Evolutionary conservation across 2,888 invertebrate genomes (phyloP).

Genomic region (Plusia festucae): DNA sequence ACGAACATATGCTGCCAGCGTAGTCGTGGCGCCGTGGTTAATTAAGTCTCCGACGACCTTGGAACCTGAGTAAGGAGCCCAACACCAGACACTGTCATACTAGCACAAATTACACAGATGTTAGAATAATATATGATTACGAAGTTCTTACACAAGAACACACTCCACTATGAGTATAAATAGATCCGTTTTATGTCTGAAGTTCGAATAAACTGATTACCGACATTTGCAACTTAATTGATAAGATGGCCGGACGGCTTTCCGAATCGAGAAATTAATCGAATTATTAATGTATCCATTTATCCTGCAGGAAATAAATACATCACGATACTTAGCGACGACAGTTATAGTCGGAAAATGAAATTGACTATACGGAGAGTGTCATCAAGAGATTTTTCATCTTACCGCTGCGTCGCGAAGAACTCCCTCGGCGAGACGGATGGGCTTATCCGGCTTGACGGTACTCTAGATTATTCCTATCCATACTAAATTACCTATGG

Average conservation of each 20-base stretch:
- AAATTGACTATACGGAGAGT: slow-evolving; percentile 96
- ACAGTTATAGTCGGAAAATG: slow-evolving; percentile 97
- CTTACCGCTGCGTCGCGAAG: slow-evolving; percentile 97
- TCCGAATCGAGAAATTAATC: slow-evolving; percentile 44
- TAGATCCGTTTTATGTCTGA: slow-evolving; percentile 28
- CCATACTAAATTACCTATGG: slow-evolving; percentile 50
- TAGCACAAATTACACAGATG: slow-evolving; percentile 27
- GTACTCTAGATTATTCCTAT: slow-evolving; percentile 86
- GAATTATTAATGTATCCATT: slow-evolving; percentile 47
- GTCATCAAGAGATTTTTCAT: slow-evolving; percentile 94
- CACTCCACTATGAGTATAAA: background rate
- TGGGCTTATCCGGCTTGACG: slow-evolving; percentile 96
- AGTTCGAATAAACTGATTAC: slow-evolving; percentile 35
- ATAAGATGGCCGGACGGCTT: slow-evolving; percentile 46
- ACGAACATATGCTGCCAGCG: slow-evolving; percentile 30
- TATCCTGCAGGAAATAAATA: slow-evolving; percentile 94
- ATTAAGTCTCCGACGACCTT: slow-evolving; percentile 51
- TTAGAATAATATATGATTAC: slow-evolving; percentile 9
- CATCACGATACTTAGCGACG: slow-evolving; percentile 94
- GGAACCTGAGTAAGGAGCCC: slow-evolving; percentile 45
- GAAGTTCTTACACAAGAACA: background rate
- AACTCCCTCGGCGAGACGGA: slow-evolving; percentile 97
- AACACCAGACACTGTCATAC: slow-evolving; percentile 28
- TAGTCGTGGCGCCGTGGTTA: slow-evolving; percentile 29
- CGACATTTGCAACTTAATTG: slow-evolving; percentile 48